Base-by-base conservation (phyloP, 2,888 invertebrate species). In the Rhogogaster chlorosoma region DNA sequence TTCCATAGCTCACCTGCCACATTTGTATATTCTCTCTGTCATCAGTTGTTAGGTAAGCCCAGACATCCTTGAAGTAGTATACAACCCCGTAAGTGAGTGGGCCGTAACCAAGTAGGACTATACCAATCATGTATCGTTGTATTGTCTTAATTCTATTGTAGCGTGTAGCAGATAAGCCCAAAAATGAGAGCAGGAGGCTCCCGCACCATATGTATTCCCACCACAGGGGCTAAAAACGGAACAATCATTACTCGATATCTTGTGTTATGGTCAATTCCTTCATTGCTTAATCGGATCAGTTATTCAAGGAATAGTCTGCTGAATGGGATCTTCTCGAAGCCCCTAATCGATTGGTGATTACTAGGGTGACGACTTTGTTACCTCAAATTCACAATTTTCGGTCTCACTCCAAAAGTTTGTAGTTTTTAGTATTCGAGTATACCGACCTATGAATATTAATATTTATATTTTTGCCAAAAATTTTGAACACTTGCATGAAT, bases 121-220 rank as follows among this genome's bases (percentile, higher is more conserved):
- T 95, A n/a, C 98, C 98, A 87, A 97, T 95, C 94, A 98, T 96
- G 92, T 98, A 98, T 89, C 96, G 95, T 89, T 96, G 95, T 94
- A 98, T 95, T 75, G 96, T 95, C 85, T 95, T 95, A 83, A 97
- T 95, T 91, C 96, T 96, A 94, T 99, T 99, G 88, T 96, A 96
- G 89, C 98, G 96, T 88, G 98, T 96, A 61, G 99, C 98, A 49
- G 97, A 96, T 83, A 99, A 94, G 6, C 98, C 99, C 85, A 98
- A 94, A 93, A 98, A 96, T 18, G 98, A 97, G 61, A 98, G 95
- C 49, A 98, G 93, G 85, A 98, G 94, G 89, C 98, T 98, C 32
- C 96, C 94, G 88, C 98, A 96, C 99, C 99, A 99, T 90, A 97
- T 95, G 93, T 98, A 99, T 94, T 99, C 99, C 99, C 99, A 99